Evolutionary conservation across 2,113 vertebrate species (phyloP).

Genomic region (Eretmochelys imbricata): DNA sequence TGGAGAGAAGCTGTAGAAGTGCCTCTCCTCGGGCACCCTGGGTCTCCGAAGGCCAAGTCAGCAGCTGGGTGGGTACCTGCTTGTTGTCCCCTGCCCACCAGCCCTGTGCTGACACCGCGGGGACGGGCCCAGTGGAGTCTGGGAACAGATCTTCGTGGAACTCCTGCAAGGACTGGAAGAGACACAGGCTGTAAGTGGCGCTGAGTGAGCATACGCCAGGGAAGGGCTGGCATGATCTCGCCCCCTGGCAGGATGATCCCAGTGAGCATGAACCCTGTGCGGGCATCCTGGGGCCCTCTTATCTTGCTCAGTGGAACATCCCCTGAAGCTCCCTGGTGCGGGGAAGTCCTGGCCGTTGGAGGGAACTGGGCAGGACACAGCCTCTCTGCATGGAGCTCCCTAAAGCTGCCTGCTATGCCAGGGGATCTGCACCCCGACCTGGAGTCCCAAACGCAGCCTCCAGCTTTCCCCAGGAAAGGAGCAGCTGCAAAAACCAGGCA

Average conservation of each 20-base stretch:
- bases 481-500: too few relatives aligned
- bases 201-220: too few relatives aligned
- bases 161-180: conserved; percentile 83
- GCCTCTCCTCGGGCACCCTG: not conserved
- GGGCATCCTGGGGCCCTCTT: too few relatives aligned
- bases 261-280: not conserved
- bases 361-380: not conserved
- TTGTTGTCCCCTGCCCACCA: conserved; percentile 93
- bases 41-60: fast-evolving
- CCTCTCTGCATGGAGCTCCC: too few relatives aligned
- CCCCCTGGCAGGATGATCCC: not conserved
- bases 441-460: too few relatives aligned
- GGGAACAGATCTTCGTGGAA: conserved; percentile 94
- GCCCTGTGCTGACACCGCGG: conserved; percentile 80
- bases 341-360: too few relatives aligned
- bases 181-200: not conserved
- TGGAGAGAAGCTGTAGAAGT: not conserved
- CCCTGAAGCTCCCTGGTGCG: not conserved
- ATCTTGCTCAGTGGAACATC: too few relatives aligned
- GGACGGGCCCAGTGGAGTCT: conserved; percentile 79
- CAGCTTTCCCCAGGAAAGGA: too few relatives aligned
- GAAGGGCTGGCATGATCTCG: not conserved
- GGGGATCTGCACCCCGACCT: not conserved
- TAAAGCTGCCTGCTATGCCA: too few relatives aligned
- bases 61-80: conserved; percentile 77